Evolutionary conservation across 2,888 invertebrate genomes (phyloP).

Genomic region (Nephrotoma guestfalica): DNA sequence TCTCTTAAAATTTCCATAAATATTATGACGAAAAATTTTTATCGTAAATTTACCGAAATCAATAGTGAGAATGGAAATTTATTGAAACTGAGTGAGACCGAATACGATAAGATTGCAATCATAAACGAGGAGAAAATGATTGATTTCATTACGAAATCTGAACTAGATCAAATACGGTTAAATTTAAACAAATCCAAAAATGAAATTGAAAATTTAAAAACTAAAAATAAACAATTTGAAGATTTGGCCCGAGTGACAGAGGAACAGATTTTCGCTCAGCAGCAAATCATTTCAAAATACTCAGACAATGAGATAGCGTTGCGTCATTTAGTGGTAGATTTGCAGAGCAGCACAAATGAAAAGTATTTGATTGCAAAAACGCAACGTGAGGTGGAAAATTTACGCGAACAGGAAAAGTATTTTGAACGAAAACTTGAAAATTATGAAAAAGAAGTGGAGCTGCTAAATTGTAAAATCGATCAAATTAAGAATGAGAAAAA

Average conservation of each 20-base stretch:
- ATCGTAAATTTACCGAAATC: background rate
- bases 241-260: slow-evolving; percentile 6
- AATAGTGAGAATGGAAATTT: background rate
- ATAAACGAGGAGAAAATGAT: slow-evolving; percentile 25
- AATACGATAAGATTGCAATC: slow-evolving; percentile 17
- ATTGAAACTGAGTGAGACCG: background rate
- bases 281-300: slow-evolving; percentile 25
- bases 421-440: slow-evolving; percentile 15
- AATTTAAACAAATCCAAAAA: slow-evolving; percentile 22
- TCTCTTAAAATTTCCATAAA: background rate
- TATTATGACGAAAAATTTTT: background rate
- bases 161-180: slow-evolving; percentile 18
- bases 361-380: slow-evolving; percentile 27
- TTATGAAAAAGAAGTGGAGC: slow-evolving; percentile 15
- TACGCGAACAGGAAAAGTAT: slow-evolving; percentile 15
- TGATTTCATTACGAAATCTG: slow-evolving; percentile 21
- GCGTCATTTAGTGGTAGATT: slow-evolving; percentile 30
- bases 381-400: slow-evolving; percentile 25
- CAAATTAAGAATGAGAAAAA: slow-evolving; percentile 8
- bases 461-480: slow-evolving; percentile 9
- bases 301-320: slow-evolving; percentile 30
- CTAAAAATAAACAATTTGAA: slow-evolving; percentile 4
- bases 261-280: slow-evolving; percentile 25
- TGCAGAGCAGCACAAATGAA: slow-evolving; percentile 27
- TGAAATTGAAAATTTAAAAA: background rate